Evolutionary conservation across 2,888 invertebrate genomes (phyloP), one percentile per base, ranked within the genome.

Genomic region (Dryobotodes eremita): DNA sequence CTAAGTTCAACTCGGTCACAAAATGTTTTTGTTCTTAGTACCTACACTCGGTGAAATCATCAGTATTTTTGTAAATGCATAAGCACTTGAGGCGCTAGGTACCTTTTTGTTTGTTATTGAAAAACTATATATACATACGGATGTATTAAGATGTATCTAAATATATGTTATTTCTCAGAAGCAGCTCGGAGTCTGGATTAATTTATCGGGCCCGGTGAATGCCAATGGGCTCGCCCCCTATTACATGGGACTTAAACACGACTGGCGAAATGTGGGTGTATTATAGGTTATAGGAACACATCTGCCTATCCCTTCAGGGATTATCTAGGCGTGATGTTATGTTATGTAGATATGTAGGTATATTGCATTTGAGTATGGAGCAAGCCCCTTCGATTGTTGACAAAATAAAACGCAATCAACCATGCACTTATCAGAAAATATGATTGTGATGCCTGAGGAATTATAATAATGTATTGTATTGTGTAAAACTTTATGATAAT

Each of bases 391-490:
- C 2, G 15, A 69, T 46, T 74, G 46, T 71, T 68, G 57, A 74
- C 71, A 75, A 74, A 78, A 79, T 53, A 79, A 53, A 53, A 53
- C 55, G 57, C 64, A 20, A 79, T 61, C 66, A 62, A 57, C 75
- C 50, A 65, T 23, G 46, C 46, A 26, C 48, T 57, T 73, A 83
- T 73, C 78, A 68, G 17, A 78, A 73, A 83, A 20, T 70, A 61
- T 61, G n/a, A n/a, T n/a, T n/a, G 59, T 64, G 70, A 59, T 6
- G 57, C 61, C 62, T 73, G 59, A 66, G 26, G 59, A 69, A 70
- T 79, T 50, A 61, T 48, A 71, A 69, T 71, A 70, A 26, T 50
- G 69, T 53, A 71, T 80, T 79, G 68, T 36, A 36, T 55, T 64
- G 17, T 36, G 26, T 69, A 10, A 53, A 6, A 15, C 15, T 20